Conservation (phyloP, 2,888 invertebrate species). For the Opisthograptis luteolata region DNA sequence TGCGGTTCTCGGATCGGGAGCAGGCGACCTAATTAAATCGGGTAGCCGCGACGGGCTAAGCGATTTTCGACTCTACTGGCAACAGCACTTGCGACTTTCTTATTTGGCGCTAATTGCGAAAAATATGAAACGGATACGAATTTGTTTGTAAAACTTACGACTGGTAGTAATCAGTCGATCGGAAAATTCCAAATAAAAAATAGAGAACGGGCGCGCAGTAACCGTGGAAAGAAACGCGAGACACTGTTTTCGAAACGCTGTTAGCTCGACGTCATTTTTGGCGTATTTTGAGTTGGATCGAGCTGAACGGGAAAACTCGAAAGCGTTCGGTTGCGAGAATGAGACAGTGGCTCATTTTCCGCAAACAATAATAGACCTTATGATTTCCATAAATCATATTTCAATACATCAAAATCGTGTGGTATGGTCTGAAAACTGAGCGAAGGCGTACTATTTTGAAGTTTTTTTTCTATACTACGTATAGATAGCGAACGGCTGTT, state of each 20-base stretch:
- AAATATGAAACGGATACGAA: constrained; percentile 77
- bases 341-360: constrained; percentile 55
- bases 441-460: constrained; percentile 81
- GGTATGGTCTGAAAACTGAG: constrained; percentile 57
- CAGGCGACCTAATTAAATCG: constrained; percentile 57
- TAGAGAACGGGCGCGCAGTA: constrained; percentile 71
- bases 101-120: constrained; percentile 79
- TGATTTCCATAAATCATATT: constrained; percentile 58
- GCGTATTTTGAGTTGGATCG: constrained; percentile 84
- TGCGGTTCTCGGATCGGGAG: constrained; percentile 34
- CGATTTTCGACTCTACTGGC: constrained; percentile 65
- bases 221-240: constrained; percentile 75
- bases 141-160: constrained; percentile 81
- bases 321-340: constrained; percentile 77
- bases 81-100: constrained; percentile 72
- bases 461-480: constrained; percentile 76
- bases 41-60: constrained; percentile 48
- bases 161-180: constrained; percentile 81
- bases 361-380: constrained; percentile 71
- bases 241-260: constrained; percentile 82
- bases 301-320: constrained; percentile 83
- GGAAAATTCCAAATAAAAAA: constrained; percentile 86
- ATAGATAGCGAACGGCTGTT: constrained; percentile 71
- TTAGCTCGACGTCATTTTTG: constrained; percentile 82
- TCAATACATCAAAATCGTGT: constrained; percentile 59